These are phyloP conservation scores for Hydrotaea cyrtoneurina DNA, from an alignment of 2,888 invertebrate genomes.

Conservation along the genomic window DNA sequence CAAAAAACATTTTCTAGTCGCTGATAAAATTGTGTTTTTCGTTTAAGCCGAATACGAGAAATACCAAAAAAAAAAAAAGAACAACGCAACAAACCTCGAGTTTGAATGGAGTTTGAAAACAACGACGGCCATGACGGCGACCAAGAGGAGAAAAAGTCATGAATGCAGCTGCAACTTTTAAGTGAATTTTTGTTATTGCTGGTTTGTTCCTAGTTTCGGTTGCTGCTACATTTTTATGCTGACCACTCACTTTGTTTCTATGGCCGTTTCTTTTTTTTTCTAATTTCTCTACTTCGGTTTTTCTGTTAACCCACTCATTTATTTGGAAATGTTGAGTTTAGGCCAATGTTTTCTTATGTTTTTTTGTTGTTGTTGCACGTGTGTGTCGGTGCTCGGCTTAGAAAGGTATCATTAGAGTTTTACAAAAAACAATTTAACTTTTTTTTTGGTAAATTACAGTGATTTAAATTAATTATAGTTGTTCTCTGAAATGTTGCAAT, in stretches of 20 bases:
- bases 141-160: slow-evolving; percentile 13
- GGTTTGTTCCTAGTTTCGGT: neutral
- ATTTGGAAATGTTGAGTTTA: slow-evolving; percentile 10
- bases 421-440: neutral
- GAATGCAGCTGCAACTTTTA: slow-evolving; percentile 66
- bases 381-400: neutral
- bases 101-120: neutral
- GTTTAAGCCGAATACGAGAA: slow-evolving; percentile 53
- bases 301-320: neutral
- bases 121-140: neutral
- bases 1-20: slow-evolving; percentile 39
- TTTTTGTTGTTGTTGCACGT: too few relatives aligned
- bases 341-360: slow-evolving; percentile 14
- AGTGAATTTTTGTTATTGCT: slow-evolving; percentile 50
- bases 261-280: neutral
- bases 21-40: slow-evolving; percentile 46
- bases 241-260: slow-evolving; percentile 57
- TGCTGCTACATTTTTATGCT: slow-evolving; percentile 47
- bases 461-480: slow-evolving; percentile 33
- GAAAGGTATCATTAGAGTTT: slow-evolving; percentile 26
- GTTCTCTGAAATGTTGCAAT: neutral
- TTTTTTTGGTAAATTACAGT: slow-evolving; percentile 14
- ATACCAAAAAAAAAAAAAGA: too few relatives aligned
- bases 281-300: slow-evolving; percentile 2
- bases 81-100: slow-evolving; percentile 16